phyloP scores from a whole-genome alignment of 2,888 invertebrate species.

The Phortica magna region DNA sequence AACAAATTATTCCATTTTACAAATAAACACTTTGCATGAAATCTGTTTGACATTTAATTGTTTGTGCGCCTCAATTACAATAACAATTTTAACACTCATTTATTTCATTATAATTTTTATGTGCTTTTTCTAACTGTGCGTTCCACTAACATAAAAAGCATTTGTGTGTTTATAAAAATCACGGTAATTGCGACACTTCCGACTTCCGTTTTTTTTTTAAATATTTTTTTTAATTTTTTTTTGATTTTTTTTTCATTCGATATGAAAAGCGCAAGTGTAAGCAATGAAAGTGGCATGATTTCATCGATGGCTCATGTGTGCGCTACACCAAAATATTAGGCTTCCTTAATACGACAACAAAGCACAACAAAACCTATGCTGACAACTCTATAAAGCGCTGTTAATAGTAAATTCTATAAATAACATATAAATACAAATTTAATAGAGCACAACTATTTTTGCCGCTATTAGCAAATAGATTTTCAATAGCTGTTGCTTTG shows the following conservation, averaged over 20 bases:
- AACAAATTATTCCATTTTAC: constrained; percentile 42
- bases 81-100: constrained; percentile 22
- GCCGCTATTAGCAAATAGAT: no score
- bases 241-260: constrained; percentile 24
- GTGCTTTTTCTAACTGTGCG: constrained; percentile 39
- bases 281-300: constrained; percentile 19
- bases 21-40: constrained; percentile 45
- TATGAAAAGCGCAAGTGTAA: constrained; percentile 19
- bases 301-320: neutral
- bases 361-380: no score
- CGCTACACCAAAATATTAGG: neutral
- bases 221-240: neutral
- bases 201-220: constrained; percentile 38
- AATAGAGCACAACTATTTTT: no score
- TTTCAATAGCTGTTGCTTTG: no score
- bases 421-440: no score
- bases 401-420: no score
- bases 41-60: neutral
- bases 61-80: constrained; percentile 14
- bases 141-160: constrained; percentile 34
- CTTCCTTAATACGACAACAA: no score
- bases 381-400: no score
- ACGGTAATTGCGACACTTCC: constrained; percentile 61
- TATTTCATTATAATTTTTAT: neutral
- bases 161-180: neutral